Conservation (phyloP, 53 echinoderm and acorn worm genomes). For the Holothuria scabra region DNA sequence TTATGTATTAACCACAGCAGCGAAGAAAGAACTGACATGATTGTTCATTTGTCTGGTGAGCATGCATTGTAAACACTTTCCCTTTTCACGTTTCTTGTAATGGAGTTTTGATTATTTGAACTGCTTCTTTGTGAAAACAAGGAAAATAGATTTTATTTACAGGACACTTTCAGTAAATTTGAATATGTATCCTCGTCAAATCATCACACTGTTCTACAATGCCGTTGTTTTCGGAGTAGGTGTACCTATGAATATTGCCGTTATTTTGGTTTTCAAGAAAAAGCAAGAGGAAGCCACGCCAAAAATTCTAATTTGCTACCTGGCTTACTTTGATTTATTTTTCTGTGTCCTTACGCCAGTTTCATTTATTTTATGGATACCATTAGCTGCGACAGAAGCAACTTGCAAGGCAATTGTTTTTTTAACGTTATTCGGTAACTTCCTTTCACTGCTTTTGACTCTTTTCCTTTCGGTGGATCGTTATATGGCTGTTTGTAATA, state of each 20-base stretch:
- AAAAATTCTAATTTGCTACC: slow-evolving; percentile 7
- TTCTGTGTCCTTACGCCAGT: background rate
- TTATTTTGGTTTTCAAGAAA: background rate
- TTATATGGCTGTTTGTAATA: background rate
- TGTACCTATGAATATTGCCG: slow-evolving; percentile 10
- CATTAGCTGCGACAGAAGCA: background rate
- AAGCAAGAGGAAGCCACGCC: background rate
- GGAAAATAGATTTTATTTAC: no score
- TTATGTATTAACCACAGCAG: no score
- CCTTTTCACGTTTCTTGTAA: no score
- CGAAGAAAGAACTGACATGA: no score
- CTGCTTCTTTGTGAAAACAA: no score
- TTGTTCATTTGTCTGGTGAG: no score
- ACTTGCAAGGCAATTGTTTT: background rate
- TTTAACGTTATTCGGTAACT: background rate
- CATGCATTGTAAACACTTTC: no score
- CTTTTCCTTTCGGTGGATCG: background rate
- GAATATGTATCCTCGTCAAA: no score
- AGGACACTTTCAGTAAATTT: no score
- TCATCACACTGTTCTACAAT: no score
- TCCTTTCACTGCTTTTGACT: slow-evolving; percentile 6
- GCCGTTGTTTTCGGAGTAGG: background rate
- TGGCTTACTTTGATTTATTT: slow-evolving; percentile 11
- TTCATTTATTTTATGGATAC: background rate
- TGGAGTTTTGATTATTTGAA: no score